These are phyloP conservation scores for Lophura swinhoii DNA, from an alignment of 2,797 vertebrate species.

Conservation along the genomic window DNA sequence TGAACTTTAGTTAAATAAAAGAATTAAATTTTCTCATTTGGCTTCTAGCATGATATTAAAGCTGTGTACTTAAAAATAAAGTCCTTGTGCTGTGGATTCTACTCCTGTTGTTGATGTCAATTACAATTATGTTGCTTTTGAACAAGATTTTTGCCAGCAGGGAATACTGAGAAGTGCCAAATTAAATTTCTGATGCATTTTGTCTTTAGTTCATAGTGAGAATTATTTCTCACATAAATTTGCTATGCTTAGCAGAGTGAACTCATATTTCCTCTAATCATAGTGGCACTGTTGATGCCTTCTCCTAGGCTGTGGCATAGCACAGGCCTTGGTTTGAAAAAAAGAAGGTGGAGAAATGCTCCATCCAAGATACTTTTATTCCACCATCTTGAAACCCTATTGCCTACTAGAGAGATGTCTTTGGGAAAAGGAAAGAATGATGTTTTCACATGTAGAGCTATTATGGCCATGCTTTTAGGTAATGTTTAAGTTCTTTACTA, in stretches of 20 bases:
- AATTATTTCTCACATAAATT: constrained; percentile 29
- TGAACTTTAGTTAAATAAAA: constrained; percentile 12
- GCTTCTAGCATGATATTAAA: not conserved
- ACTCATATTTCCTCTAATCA: not conserved
- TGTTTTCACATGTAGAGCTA: not conserved
- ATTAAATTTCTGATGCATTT: constrained; percentile 64
- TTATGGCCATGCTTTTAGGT: not conserved
- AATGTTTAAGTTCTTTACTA: not conserved
- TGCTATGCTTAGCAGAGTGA: constrained; percentile 3
- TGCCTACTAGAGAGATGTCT: accelerated
- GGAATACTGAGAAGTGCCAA: constrained; percentile 39
- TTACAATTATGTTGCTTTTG: constrained; percentile 48
- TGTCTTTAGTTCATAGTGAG: constrained; percentile 19
- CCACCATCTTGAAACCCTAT: accelerated
- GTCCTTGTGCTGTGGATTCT: constrained; percentile 1
- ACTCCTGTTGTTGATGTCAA: constrained; percentile 17
- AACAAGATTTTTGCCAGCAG: constrained; percentile 20
- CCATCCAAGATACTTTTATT: not conserved
- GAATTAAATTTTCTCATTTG: constrained; percentile 1
- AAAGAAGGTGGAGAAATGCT: not conserved
- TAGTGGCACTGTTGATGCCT: not conserved
- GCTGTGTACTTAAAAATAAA: not conserved
- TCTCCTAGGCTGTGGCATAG: not conserved
- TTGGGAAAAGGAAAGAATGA: not conserved
- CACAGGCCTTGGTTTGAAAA: not conserved